phyloP scores from a whole-genome alignment of 1,140 invertebrate species.

The Drosophila lini region DNA sequence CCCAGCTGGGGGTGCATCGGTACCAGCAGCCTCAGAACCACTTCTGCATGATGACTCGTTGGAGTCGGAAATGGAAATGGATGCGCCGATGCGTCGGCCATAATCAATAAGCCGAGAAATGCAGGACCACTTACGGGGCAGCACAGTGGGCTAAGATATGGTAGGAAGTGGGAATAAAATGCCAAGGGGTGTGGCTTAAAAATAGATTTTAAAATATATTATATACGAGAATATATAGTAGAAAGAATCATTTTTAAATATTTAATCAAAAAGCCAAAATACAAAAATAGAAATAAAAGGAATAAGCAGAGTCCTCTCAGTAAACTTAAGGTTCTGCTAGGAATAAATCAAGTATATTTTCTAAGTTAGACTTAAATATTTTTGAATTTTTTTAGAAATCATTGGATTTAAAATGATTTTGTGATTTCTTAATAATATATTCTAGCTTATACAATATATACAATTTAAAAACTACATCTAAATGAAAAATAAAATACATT shows the following conservation, averaged over 20 bases:
- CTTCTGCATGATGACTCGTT: conserved; percentile 55
- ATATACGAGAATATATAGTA: too few relatives aligned
- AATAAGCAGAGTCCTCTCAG: neutral
- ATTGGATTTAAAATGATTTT: too few relatives aligned
- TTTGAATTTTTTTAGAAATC: too few relatives aligned
- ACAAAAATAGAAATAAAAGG: neutral
- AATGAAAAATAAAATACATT: too few relatives aligned
- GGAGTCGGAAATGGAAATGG: conserved; percentile 78
- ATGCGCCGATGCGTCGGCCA: conserved; percentile 56
- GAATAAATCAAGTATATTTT: neutral
- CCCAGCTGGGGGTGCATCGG: conserved; percentile 39
- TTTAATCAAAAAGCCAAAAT: neutral
- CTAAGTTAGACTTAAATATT: too few relatives aligned
- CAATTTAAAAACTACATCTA: too few relatives aligned
- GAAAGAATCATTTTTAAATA: too few relatives aligned
- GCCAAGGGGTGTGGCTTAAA: neutral
- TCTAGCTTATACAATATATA: too few relatives aligned
- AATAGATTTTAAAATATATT: too few relatives aligned
- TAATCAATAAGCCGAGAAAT: conserved; percentile 78
- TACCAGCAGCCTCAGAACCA: conserved; percentile 7
- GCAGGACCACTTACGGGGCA: conserved; percentile 54
- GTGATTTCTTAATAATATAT: too few relatives aligned
- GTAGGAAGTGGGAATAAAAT: neutral
- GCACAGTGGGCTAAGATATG: conserved; percentile 21
- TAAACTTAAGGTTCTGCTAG: neutral